Conservation (phyloP, 2,888 invertebrate genomes). For the Papilio gigon region DNA sequence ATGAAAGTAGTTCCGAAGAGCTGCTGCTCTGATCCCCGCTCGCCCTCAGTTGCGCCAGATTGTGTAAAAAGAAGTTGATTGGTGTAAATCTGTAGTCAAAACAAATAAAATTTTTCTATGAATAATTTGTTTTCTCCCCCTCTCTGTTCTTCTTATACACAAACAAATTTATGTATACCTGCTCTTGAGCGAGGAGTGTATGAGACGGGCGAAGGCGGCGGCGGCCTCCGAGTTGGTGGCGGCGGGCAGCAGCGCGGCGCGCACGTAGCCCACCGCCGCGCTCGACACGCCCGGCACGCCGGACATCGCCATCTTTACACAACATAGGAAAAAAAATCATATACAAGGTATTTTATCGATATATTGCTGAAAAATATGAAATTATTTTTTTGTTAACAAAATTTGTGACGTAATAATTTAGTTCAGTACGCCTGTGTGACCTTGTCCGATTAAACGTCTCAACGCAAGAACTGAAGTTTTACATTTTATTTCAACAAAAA, state of each 20-base stretch:
- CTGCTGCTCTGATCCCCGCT: slow-evolving; percentile 92
- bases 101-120: slow-evolving; percentile 3
- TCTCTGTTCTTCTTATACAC: not conserved
- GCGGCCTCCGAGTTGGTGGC: slow-evolving; percentile 97
- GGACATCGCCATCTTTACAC: slow-evolving; percentile 91
- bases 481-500: too few species aligned
- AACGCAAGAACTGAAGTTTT: too few species aligned
- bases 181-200: slow-evolving; percentile 94
- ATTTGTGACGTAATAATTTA: too few species aligned
- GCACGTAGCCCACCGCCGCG: slow-evolving; percentile 95
- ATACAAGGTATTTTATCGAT: too few species aligned
- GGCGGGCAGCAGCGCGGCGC: slow-evolving; percentile 93
- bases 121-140: too few species aligned
- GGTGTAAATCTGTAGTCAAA: slow-evolving; percentile 88
- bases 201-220: slow-evolving; percentile 97
- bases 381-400: too few species aligned
- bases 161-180: slow-evolving; percentile 57
- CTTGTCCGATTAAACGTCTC: too few species aligned
- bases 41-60: slow-evolving; percentile 95
- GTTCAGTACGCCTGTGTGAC: too few species aligned
- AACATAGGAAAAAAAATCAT: slow-evolving; percentile 12
- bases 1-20: slow-evolving; percentile 89
- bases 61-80: slow-evolving; percentile 99
- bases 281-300: slow-evolving; percentile 95
- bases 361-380: too few species aligned